Evolutionary conservation across 2,113 vertebrate species (phyloP).

Genomic region (Platanista minor): DNA sequence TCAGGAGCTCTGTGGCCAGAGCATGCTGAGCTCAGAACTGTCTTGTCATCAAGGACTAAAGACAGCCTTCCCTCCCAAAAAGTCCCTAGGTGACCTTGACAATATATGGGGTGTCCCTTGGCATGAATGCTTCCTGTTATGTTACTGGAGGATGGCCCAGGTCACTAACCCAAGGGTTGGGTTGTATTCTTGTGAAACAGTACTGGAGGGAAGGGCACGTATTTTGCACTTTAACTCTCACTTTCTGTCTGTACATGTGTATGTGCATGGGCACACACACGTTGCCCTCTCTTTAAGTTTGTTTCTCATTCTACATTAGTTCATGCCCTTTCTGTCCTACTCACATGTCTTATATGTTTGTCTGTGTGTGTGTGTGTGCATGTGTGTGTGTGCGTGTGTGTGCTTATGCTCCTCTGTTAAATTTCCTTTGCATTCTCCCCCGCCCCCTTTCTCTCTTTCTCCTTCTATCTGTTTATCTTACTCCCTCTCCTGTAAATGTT

Average conservation of each 20-base stretch:
- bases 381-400: background rate
- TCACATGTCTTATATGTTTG: background rate
- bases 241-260: background rate
- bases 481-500: constrained; percentile 15
- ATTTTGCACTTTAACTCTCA: background rate
- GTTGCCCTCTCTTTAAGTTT: background rate
- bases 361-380: background rate
- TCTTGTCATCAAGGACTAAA: background rate
- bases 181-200: background rate
- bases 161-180: background rate
- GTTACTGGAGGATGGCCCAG: background rate
- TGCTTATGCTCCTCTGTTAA: background rate
- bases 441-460: background rate
- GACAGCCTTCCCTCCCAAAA: background rate
- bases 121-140: background rate
- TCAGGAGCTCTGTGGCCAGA: background rate
- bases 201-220: background rate
- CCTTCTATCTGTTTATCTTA: constrained; percentile 19
- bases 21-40: background rate
- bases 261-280: background rate
- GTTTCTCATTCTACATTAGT: background rate
- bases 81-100: background rate
- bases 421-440: background rate
- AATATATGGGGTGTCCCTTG: background rate
- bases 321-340: background rate